Conservation (phyloP, 2,113 vertebrate species). For the Cyphomyrus discorhynchus region DNA sequence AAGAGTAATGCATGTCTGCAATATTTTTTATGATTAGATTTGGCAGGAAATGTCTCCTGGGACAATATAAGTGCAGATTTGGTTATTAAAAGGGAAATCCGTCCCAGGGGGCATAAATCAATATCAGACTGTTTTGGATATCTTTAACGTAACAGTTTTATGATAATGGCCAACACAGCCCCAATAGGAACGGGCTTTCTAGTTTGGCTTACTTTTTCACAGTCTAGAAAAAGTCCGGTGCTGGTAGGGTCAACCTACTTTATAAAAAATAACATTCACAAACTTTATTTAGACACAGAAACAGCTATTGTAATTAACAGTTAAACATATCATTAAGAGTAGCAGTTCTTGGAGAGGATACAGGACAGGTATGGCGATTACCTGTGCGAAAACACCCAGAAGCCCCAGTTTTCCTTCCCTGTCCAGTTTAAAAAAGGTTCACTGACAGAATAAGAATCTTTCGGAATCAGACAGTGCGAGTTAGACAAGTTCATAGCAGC, state of each 20-base stretch:
- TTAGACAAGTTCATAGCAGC: neutral
- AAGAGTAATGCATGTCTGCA: neutral
- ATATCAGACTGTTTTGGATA: neutral
- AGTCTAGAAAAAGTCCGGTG: neutral
- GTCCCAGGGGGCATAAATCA: neutral
- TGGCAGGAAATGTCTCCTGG: neutral
- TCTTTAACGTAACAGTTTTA: neutral
- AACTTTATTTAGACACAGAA: neutral
- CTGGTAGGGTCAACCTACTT: neutral
- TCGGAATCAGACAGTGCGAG: neutral
- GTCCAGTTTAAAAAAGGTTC: neutral
- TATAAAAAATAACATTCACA: neutral
- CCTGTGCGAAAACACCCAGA: neutral
- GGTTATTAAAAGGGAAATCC: neutral
- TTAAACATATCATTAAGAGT: neutral
- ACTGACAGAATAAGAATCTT: neutral
- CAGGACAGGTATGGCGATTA: neutral
- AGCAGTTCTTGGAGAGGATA: neutral
- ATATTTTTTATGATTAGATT: neutral
- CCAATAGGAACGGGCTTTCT: neutral
- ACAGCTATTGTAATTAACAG: neutral
- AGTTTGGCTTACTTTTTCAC: neutral
- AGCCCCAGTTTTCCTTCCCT: neutral
- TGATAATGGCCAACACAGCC: neutral
- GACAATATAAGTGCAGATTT: neutral